Evolutionary conservation across 2,113 vertebrate genomes (phyloP).

Genomic region (Azemiops feae): DNA sequence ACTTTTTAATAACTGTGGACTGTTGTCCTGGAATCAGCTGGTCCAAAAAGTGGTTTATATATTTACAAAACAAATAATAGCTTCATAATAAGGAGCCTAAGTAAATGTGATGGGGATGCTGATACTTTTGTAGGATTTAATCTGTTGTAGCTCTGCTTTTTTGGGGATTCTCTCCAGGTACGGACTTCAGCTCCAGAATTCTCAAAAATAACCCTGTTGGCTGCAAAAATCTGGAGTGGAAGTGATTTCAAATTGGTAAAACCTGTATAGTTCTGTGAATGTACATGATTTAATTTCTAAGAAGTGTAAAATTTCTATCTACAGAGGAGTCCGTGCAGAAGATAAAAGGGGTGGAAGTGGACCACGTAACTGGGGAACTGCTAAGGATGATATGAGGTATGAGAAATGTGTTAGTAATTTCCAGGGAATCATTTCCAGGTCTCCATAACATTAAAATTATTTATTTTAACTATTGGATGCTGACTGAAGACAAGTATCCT

Average conservation of each 20-base stretch:
- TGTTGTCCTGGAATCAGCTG: neutral
- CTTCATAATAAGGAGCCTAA: neutral
- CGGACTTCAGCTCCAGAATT: neutral
- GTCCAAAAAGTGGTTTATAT: neutral
- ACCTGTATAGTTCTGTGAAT: neutral
- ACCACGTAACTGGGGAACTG: constrained; percentile 73
- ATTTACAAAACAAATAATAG: neutral
- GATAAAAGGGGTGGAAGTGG: constrained; percentile 76
- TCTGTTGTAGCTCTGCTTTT: neutral
- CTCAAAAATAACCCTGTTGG: neutral
- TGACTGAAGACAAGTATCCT: neutral
- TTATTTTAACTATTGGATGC: neutral
- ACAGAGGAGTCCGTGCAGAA: constrained; percentile 73
- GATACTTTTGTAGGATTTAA: neutral
- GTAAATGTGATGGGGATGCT: neutral
- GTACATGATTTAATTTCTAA: constrained; percentile 1
- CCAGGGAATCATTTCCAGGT: neutral
- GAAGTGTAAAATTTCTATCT: constrained; percentile 42
- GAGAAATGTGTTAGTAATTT: neutral
- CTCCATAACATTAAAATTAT: neutral
- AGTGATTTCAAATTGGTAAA: neutral
- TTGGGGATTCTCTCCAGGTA: neutral
- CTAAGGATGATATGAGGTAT: constrained; percentile 71
- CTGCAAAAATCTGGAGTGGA: neutral
- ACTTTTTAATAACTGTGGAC: neutral